phyloP scores from a whole-genome alignment of 2,797 vertebrate species.

The Selene dorsalis region DNA sequence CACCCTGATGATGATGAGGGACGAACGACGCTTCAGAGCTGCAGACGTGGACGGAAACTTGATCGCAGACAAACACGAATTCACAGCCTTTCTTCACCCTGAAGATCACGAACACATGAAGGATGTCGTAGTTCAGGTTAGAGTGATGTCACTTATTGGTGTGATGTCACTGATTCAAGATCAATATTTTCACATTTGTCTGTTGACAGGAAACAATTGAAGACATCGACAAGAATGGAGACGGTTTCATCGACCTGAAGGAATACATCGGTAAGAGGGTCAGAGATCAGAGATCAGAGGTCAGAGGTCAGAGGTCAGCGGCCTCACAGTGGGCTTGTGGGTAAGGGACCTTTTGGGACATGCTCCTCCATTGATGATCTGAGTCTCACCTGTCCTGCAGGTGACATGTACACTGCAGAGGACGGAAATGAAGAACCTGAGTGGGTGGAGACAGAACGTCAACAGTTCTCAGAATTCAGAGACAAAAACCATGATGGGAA shows the following conservation, averaged over 20 bases:
- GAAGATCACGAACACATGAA: constrained; percentile 95
- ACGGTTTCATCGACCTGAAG: constrained; percentile 92
- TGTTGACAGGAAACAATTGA: constrained; percentile 91
- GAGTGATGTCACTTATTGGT: neutral
- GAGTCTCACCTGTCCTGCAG: constrained; percentile 67
- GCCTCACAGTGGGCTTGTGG: no score
- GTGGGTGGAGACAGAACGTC: constrained; percentile 91
- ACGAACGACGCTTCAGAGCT: constrained; percentile 91
- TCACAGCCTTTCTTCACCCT: constrained; percentile 92
- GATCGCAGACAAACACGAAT: constrained; percentile 89
- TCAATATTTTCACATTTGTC: neutral
- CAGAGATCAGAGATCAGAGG: no score
- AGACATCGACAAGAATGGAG: constrained; percentile 94
- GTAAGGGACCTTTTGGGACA: no score
- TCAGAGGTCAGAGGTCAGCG: no score
- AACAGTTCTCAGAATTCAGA: constrained; percentile 92
- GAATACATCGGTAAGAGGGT: constrained; percentile 91
- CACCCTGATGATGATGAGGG: constrained; percentile 90
- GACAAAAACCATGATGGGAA: constrained; percentile 94
- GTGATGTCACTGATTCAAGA: neutral
- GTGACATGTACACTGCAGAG: constrained; percentile 91
- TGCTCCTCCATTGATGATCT: neutral
- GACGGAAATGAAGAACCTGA: constrained; percentile 88
- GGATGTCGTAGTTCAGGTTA: constrained; percentile 91
- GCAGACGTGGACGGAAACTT: constrained; percentile 89